Evolutionary conservation across 2,888 invertebrate genomes (phyloP), one percentile per base, ranked within the genome.

Genomic region (Piscicola geometra): DNA sequence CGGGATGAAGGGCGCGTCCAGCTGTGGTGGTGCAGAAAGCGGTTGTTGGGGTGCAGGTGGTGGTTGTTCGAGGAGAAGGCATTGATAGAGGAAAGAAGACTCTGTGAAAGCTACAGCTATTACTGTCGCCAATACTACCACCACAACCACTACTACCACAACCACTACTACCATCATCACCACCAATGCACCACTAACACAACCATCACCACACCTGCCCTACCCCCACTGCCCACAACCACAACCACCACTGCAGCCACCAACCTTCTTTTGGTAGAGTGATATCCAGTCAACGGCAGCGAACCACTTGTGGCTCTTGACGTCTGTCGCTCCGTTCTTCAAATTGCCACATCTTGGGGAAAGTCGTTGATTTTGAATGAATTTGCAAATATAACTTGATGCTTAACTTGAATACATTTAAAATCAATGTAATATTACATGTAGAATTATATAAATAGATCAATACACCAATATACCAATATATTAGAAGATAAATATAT

Each of bases 1-100:
- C 56, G 99, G 99, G 87, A 97, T 93, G 88, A 99, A 99, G 60
- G 99, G 99, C 36, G 99, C 97, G 86, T 99, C 99, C 81, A 99
- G 93, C 89, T 89, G 82, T 47, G n/a, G 28, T 50, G 52, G 52
- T 50, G n/a, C n/a, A n/a, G n/a, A n/a, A n/a, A n/a, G n/a, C n/a
- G n/a, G n/a, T n/a, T n/a, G n/a, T n/a, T n/a, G n/a, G n/a, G n/a
- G n/a, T n/a, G n/a, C n/a, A n/a, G n/a, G n/a, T n/a, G n/a, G n/a
- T n/a, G n/a, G n/a, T n/a, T n/a, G n/a, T n/a, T n/a, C n/a, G n/a
- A n/a, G n/a, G n/a, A n/a, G n/a, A n/a, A n/a, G n/a, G n/a, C n/a
- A n/a, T n/a, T n/a, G n/a, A n/a, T n/a, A n/a, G n/a, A n/a, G n/a
- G n/a, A n/a, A n/a, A n/a, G n/a, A n/a, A n/a, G n/a, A n/a, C n/a